Percentiles rank a stretch among this genome's conserved stretches.
Conservation (phyloP, 1,140 invertebrate genomes). For the Periplaneta americana region DNA sequence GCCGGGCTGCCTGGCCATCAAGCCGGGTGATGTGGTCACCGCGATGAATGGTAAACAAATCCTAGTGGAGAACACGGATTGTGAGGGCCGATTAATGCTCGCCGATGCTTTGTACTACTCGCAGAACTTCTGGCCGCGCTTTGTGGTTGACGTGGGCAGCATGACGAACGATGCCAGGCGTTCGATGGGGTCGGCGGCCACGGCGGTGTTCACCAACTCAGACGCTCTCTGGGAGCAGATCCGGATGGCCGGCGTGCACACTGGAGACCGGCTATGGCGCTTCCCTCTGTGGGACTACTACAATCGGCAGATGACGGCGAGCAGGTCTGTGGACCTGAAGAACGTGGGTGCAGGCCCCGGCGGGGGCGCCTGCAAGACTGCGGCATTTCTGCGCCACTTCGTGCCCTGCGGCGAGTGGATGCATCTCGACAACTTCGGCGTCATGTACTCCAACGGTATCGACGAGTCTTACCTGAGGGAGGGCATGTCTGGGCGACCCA, state of each 20-base stretch:
- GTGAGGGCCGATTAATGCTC: constrained; percentile 81
- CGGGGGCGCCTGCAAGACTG: constrained; percentile 48
- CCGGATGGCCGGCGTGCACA: constrained; percentile 43
- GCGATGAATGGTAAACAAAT: constrained; percentile 83
- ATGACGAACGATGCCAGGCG: constrained; percentile 55
- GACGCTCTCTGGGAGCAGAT: constrained; percentile 44
- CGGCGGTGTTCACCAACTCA: constrained; percentile 52
- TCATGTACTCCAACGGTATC: constrained; percentile 34
- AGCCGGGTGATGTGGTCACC: constrained; percentile 80
- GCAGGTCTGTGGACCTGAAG: constrained; percentile 42
- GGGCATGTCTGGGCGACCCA: constrained; percentile 26
- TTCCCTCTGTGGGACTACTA: constrained; percentile 57
- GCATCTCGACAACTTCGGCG: constrained; percentile 53
- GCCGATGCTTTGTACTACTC: constrained; percentile 86
- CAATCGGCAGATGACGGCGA: constrained; percentile 39
- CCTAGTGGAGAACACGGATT: constrained; percentile 85
- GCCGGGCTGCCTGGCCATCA: constrained; percentile 73
- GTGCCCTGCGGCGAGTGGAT: constrained; percentile 46
- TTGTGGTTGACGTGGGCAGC: constrained; percentile 73
- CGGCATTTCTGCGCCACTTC: constrained; percentile 53
- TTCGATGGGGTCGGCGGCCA: constrained; percentile 46
- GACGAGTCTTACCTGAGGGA: constrained; percentile 19
- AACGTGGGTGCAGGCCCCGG: constrained; percentile 36
- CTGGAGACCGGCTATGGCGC: constrained; percentile 60
- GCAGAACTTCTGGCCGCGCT: constrained; percentile 56